phyloP scores from a whole-genome alignment of 2,888 invertebrate species.

The Crematogaster levior region DNA sequence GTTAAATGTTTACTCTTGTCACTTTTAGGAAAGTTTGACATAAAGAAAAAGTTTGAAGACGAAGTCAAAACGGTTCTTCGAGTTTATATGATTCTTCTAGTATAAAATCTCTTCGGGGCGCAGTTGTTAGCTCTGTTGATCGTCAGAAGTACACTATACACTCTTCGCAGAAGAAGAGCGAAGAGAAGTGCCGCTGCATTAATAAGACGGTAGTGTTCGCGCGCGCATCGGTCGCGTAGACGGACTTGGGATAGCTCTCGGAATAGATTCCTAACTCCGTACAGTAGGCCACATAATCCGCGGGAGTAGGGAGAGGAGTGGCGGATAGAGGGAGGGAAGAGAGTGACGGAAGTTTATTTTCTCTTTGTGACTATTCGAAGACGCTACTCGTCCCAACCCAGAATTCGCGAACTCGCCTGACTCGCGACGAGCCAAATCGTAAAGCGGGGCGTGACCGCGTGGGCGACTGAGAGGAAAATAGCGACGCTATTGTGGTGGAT shows the following conservation, averaged over 20 bases:
- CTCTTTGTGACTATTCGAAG: slow-evolving; percentile 53
- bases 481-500: slow-evolving; percentile 48
- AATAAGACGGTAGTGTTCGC: slow-evolving; percentile 75
- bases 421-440: slow-evolving; percentile 46
- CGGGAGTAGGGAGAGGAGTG: slow-evolving; percentile 21
- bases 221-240: slow-evolving; percentile 67
- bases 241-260: slow-evolving; percentile 78
- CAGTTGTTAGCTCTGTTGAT: slow-evolving; percentile 75
- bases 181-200: slow-evolving; percentile 72
- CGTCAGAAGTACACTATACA: slow-evolving; percentile 55
- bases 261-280: slow-evolving; percentile 76
- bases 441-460: slow-evolving; percentile 47
- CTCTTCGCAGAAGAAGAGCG: slow-evolving; percentile 59
- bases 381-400: slow-evolving; percentile 59
- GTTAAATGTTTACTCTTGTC: not conserved
- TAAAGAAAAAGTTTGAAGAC: slow-evolving; percentile 2
- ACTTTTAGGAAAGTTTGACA: not conserved
- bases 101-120: slow-evolving; percentile 59
- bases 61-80: not conserved
- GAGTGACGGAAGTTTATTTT: slow-evolving; percentile 52
- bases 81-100: slow-evolving; percentile 67
- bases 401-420: slow-evolving; percentile 64
- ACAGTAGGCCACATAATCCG: slow-evolving; percentile 73
- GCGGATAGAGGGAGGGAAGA: slow-evolving; percentile 6
- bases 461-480: slow-evolving; percentile 50